Evolutionary conservation across 2,888 invertebrate genomes (phyloP).

Genomic region (Megastigmus dorsalis): DNA sequence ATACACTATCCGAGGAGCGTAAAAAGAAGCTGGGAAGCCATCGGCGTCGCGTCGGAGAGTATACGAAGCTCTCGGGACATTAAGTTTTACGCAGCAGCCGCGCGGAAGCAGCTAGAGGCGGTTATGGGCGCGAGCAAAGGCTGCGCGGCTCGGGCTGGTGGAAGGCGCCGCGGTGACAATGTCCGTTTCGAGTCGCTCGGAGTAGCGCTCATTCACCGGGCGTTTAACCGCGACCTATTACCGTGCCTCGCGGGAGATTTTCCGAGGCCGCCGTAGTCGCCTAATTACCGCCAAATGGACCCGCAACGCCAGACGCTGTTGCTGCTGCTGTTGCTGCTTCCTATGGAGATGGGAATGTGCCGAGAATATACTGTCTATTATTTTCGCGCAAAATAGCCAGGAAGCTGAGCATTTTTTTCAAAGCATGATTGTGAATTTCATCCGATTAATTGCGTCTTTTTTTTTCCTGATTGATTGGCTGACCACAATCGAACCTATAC

Average conservation of each 20-base stretch:
- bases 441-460: too few relatives aligned
- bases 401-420: too few relatives aligned
- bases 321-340: too few relatives aligned
- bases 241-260: constrained; percentile 2
- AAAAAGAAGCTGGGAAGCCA: not conserved
- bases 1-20: not conserved
- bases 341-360: too few relatives aligned
- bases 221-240: constrained; percentile 20
- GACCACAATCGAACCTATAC: not conserved
- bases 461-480: too few relatives aligned
- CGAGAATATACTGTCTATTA: too few relatives aligned
- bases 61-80: constrained; percentile 21
- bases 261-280: not conserved
- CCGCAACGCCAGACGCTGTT: too few relatives aligned
- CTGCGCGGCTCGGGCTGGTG: too few relatives aligned
- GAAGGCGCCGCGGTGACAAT: constrained; percentile 23
- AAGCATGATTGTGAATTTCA: too few relatives aligned
- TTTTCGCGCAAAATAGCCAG: too few relatives aligned
- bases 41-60: not conserved
- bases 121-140: not conserved
- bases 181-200: constrained; percentile 9
- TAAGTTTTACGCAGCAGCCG: constrained; percentile 31
- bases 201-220: constrained; percentile 11
- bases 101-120: too few relatives aligned
- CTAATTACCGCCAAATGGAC: constrained; percentile 38